A percentile compares a stretch with the other conserved stretches of the same genome.
phyloP scores from a whole-genome alignment of 2,113 vertebrate species.

The Sminthopsis crassicaudata region DNA sequence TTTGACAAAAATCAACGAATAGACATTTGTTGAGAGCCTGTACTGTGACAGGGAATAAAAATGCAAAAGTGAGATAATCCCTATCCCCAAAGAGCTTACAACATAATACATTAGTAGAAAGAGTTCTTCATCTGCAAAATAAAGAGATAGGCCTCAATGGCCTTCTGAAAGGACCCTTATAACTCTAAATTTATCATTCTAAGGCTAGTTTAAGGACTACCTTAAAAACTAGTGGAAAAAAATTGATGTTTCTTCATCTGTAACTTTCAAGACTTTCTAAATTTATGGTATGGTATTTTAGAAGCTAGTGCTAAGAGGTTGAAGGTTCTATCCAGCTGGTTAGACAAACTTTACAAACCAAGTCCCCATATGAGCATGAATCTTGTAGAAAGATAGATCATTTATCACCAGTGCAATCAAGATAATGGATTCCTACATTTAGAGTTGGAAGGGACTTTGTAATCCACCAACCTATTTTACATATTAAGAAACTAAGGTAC shows the following conservation, averaged over 20 bases:
- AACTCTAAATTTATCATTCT: background rate
- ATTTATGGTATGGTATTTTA: background rate
- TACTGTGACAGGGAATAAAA: background rate
- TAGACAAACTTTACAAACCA: background rate
- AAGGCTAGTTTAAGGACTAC: background rate
- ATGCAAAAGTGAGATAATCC: background rate
- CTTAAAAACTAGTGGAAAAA: background rate
- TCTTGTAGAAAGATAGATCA: background rate
- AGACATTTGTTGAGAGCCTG: background rate
- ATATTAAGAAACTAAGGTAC: background rate
- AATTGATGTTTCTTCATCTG: background rate
- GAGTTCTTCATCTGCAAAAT: background rate
- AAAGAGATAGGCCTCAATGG: background rate
- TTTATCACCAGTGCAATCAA: background rate
- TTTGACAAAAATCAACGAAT: background rate
- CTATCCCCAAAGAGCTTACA: background rate
- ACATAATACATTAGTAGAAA: background rate
- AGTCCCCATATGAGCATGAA: background rate
- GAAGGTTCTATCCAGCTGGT: background rate
- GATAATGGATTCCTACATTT: background rate
- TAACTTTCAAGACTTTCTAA: background rate
- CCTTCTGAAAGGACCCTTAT: background rate
- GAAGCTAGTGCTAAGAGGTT: background rate
- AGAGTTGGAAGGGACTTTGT: background rate
- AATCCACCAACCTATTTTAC: background rate